Percentiles rank a stretch among this genome's conserved stretches.
Evolutionary conservation across 1,140 invertebrate species (phyloP).

Genomic region (Bradynema listronoti): DNA sequence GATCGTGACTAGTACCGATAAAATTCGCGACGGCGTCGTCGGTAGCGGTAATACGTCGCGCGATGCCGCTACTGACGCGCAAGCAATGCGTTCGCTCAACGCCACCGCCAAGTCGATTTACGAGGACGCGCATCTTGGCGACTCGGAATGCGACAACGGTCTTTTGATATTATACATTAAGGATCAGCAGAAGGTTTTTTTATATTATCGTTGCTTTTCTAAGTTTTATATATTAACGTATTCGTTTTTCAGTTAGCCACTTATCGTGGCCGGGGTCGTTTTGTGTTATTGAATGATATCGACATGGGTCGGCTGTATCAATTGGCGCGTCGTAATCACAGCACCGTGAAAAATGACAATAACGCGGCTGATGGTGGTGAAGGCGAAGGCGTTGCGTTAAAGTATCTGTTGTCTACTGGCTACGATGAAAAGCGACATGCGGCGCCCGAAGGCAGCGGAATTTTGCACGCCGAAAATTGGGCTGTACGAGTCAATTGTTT

Average conservation of each 20-base stretch:
- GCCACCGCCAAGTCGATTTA: background rate
- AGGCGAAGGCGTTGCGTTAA: background rate
- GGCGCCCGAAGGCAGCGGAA: background rate
- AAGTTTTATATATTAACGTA: too few species aligned
- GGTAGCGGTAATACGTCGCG: too few species aligned
- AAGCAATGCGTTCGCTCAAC: background rate
- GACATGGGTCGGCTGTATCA: slow-evolving; percentile 8
- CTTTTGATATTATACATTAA: slow-evolving; percentile 8
- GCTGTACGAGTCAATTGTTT: slow-evolving; percentile 3
- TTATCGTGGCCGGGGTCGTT: slow-evolving; percentile 1
- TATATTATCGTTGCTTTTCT: too few species aligned
- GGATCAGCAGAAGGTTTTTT: slow-evolving; percentile 12
- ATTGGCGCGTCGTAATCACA: too few species aligned
- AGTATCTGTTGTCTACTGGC: background rate
- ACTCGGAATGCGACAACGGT: slow-evolving; percentile 4
- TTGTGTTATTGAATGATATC: slow-evolving; percentile 3
- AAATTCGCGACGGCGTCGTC: background rate
- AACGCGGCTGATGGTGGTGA: background rate
- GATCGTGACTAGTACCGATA: slow-evolving; percentile 5
- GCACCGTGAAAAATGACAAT: too few species aligned
- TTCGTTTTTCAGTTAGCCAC: slow-evolving; percentile 9
- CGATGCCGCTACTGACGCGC: too few species aligned
- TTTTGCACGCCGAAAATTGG: background rate
- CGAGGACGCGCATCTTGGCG: slow-evolving; percentile 8
- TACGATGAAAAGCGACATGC: background rate